Base-by-base conservation (phyloP, 1,140 invertebrate species). In the Hesperophylax magnus region DNA sequence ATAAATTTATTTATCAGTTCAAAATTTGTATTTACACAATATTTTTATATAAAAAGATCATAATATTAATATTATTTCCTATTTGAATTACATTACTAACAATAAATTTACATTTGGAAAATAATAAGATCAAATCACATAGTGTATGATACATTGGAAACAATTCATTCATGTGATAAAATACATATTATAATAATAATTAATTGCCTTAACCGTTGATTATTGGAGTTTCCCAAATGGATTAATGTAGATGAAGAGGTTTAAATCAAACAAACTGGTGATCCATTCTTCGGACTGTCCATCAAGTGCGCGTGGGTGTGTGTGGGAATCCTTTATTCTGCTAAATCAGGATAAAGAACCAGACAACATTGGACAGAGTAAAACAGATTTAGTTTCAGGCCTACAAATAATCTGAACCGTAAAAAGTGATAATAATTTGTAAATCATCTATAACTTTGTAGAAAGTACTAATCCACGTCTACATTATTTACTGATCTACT, bases 1-100 rank as follows among this genome's bases (percentile, higher is more conserved):
- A 84, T 84, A 84, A 84, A 84, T 84, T 84, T 84, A 84, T 84
- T 84, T 81, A 84, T 84, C 83, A 84, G 83, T 84, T 84, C 83
- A 84, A 84, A 79, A 84, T 84, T 84, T 74, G 79, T 84, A 84
- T 84, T 80, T 84, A 84, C 83, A 84, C 75, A 81, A 81, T 81
- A 81, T 81, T 72, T 82, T 80, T 72, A 78, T 83, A 83, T 81
- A 84, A 82, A 84, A 84, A 84, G 79, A 81, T 80, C 80, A 75
- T 84, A 77, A 78, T 78, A 81, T 79, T 78, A 82, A 81, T 77
- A 72, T 81, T 82, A 82, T 84, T 84, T 76, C 80, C 80, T 82
- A 84, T 81, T 82, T 80, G 80, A 81, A 82, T 84, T 80, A 79
- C 80, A 75, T 81, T 53, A 80, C 72, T 83, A 80, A 81, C 74